These are phyloP conservation scores for Acanthaster planci DNA, from an alignment of 35 echinoderm and acorn worm genomes.

Conservation along the genomic window DNA sequence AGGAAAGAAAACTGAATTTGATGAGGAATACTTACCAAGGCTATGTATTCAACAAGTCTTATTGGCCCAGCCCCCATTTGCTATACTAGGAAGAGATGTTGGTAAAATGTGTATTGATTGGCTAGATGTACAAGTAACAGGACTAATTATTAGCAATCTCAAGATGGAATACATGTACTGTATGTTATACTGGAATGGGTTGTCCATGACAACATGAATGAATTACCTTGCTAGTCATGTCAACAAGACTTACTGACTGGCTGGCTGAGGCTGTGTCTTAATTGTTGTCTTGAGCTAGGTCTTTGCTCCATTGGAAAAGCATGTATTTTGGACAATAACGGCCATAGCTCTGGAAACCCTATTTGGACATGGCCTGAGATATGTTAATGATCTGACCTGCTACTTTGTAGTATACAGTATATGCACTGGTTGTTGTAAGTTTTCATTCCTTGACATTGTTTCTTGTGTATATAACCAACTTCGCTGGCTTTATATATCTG, in stretches of 20 bases:
- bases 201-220: no score
- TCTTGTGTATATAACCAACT: constrained; percentile 9
- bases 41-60: not conserved
- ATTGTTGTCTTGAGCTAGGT: no score
- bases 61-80: constrained; percentile 12
- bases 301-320: no score
- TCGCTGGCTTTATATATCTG: constrained; percentile 12
- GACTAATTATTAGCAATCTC: not conserved
- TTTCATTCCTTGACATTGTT: constrained; percentile 12
- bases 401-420: not conserved
- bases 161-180: no score
- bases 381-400: constrained; percentile 4
- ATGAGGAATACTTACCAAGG: not conserved
- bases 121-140: constrained; percentile 6
- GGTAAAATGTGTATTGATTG: constrained; percentile 22
- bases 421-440: constrained; percentile 6
- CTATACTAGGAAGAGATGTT: not conserved
- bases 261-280: not conserved
- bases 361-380: not conserved
- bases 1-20: constrained; percentile 4
- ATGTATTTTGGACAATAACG: no score
- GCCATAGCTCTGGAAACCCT: no score
- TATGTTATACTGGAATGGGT: no score
- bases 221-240: no score
- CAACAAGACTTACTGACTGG: not conserved